phyloP scores from a whole-genome alignment of 1,140 invertebrate genomes.

The Pseudoatta argentina region DNA sequence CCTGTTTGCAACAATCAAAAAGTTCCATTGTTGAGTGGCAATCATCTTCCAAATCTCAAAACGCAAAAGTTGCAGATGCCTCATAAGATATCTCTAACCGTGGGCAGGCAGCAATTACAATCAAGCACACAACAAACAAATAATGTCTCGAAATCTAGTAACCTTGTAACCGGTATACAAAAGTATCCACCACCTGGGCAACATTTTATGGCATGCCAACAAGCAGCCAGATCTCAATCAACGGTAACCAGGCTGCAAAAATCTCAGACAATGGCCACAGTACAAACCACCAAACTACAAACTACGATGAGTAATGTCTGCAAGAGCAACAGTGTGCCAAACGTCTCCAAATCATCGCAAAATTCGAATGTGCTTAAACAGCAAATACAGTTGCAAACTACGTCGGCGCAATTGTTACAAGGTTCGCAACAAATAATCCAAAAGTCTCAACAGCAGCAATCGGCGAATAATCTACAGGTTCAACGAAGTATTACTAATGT shows the following conservation, averaged over 20 bases:
- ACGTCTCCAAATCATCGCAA: conserved; percentile 72
- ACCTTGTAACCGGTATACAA: conserved; percentile 81
- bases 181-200: conserved; percentile 76
- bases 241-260: conserved; percentile 72
- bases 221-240: conserved; percentile 67
- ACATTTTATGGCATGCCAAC: conserved; percentile 42
- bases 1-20: conserved; percentile 77
- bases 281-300: conserved; percentile 73
- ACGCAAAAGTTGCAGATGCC: conserved; percentile 71
- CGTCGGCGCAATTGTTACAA: conserved; percentile 44
- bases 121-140: conserved; percentile 66
- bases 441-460: conserved; percentile 69
- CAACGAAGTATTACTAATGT: conserved; percentile 70
- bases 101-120: conserved; percentile 69
- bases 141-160: conserved; percentile 79
- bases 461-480: conserved; percentile 55
- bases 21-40: conserved; percentile 44
- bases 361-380: conserved; percentile 71
- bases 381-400: conserved; percentile 20
- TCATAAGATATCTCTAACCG: conserved; percentile 66
- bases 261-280: conserved; percentile 73
- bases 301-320: conserved; percentile 79
- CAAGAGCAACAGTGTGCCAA: conserved; percentile 83
- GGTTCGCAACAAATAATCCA: conserved; percentile 67
- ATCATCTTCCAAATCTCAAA: conserved; percentile 77